Percentiles rank a stretch among this genome's conserved stretches.
Evolutionary conservation across 2,113 vertebrate species (phyloP).

Genomic region (Marmota monax): DNA sequence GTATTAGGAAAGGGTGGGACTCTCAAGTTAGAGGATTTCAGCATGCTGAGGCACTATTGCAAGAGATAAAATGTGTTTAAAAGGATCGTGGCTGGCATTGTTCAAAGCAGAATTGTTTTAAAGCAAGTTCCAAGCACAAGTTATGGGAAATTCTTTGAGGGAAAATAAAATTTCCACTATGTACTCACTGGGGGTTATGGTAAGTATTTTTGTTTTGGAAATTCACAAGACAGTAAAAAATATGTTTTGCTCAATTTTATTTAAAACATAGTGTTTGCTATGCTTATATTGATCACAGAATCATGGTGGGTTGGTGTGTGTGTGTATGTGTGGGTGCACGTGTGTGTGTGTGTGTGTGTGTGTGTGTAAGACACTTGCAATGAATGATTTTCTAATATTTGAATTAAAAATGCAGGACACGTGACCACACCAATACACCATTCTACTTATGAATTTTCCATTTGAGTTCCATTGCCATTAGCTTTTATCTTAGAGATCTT

Average conservation of each 20-base stretch:
- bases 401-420: background rate
- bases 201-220: constrained; percentile 5
- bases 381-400: constrained; percentile 36
- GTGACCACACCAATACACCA: background rate
- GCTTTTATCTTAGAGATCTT: background rate
- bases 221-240: background rate
- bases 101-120: background rate
- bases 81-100: background rate
- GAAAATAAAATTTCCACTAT: background rate
- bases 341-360: background rate
- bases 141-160: constrained; percentile 1
- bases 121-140: constrained; percentile 26
- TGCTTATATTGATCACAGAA: background rate
- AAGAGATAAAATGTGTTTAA: background rate
- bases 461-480: background rate
- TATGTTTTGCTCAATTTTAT: background rate
- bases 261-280: constrained; percentile 1
- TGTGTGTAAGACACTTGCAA: background rate
- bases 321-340: background rate
- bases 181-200: constrained; percentile 17
- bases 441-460: background rate
- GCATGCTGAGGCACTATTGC: background rate
- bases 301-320: background rate
- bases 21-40: background rate
- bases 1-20: background rate